Evolutionary conservation across 37 sponge, comb jelly and placozoan species (phyloP).

Genomic region (Theonella swinhoei): DNA sequence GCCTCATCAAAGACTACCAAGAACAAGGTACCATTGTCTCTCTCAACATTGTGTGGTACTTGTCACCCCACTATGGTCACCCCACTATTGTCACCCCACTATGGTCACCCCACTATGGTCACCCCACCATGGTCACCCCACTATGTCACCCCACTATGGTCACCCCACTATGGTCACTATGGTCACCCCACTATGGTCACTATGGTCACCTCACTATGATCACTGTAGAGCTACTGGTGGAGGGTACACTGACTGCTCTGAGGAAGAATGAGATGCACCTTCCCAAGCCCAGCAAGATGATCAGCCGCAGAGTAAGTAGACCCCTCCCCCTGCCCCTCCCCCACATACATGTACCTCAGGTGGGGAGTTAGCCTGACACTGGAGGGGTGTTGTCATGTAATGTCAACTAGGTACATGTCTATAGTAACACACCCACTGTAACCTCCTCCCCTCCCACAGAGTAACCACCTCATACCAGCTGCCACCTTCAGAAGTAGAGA

Average conservation of each 20-base stretch:
- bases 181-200: too few relatives aligned
- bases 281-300: conserved; percentile 85
- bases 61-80: too few relatives aligned
- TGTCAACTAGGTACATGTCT: not conserved
- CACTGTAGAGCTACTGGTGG: conserved; percentile 55
- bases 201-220: too few relatives aligned
- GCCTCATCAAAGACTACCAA: conserved; percentile 85
- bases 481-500: not conserved
- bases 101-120: too few relatives aligned
- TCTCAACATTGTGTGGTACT: too few relatives aligned
- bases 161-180: too few relatives aligned
- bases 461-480: not conserved
- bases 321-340: too few relatives aligned
- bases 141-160: too few relatives aligned
- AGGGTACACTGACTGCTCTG: conserved; percentile 89
- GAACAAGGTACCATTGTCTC: conserved; percentile 54
- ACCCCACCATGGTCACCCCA: too few relatives aligned
- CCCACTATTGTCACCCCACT: too few relatives aligned
- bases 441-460: not conserved
- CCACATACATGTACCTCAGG: not conserved
- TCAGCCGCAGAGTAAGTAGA: not conserved
- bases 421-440: not conserved
- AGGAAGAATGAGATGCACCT: conserved; percentile 89
- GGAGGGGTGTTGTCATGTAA: not conserved
- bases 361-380: too few relatives aligned